phyloP scores from a whole-genome alignment of 2,113 vertebrate genomes.

The Ceyx cyanopectus region DNA sequence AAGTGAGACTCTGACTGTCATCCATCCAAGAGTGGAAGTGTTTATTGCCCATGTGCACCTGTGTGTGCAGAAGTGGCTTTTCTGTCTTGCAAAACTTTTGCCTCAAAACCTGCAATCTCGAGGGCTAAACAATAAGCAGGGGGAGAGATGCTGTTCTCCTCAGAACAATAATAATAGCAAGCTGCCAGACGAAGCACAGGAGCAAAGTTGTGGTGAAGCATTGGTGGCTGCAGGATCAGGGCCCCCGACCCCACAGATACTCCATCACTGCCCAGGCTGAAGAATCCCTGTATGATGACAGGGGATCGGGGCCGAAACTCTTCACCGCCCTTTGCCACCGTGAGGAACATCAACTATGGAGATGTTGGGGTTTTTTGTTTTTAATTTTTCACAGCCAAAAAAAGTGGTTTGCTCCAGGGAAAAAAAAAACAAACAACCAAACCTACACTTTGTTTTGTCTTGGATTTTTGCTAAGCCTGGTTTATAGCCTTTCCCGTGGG shows the following conservation, averaged over 20 bases:
- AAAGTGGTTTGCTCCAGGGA: slow-evolving; percentile 36
- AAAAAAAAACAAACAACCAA: neutral
- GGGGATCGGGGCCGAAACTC: slow-evolving; percentile 21
- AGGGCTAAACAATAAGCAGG: neutral
- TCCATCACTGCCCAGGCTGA: neutral
- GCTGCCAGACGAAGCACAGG: neutral
- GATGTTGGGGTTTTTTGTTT: neutral
- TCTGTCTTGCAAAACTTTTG: neutral
- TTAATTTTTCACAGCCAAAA: neutral
- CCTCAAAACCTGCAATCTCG: neutral
- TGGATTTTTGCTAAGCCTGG: slow-evolving; percentile 18
- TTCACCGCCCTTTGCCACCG: neutral
- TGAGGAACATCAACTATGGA: neutral
- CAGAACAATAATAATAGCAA: neutral
- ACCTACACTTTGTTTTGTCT: neutral
- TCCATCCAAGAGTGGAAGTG: slow-evolving; percentile 6
- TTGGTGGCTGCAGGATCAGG: neutral
- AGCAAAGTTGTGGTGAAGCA: neutral
- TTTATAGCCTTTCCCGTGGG: neutral
- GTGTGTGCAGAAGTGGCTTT: neutral
- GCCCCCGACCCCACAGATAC: neutral
- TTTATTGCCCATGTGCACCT: neutral
- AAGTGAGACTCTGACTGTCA: neutral
- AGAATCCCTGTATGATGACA: neutral
- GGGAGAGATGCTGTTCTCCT: neutral